Conservation (phyloP, 2,797 vertebrate species). For the Phrynocephalus guinanensis region DNA sequence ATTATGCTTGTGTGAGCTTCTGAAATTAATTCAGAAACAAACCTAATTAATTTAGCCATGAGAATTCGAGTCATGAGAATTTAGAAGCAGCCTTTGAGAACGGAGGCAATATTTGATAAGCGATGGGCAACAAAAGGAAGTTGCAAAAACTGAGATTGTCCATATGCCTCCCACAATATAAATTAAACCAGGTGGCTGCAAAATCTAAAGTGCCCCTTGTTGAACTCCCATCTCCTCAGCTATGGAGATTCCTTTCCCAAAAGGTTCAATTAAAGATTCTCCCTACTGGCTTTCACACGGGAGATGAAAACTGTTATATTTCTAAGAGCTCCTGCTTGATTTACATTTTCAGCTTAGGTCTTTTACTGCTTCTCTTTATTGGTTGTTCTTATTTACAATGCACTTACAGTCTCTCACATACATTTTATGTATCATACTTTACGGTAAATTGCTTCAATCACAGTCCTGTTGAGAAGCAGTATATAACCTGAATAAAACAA, state of each 20-base stretch:
- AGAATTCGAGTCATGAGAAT: not conserved
- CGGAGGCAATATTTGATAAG: not conserved
- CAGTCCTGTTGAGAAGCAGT: not conserved
- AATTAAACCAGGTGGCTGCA: not conserved
- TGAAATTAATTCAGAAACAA: not conserved
- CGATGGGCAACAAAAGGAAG: not conserved
- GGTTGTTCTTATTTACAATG: not conserved
- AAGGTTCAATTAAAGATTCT: not conserved
- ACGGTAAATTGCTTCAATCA: not conserved
- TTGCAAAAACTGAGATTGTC: not conserved
- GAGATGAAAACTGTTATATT: not conserved
- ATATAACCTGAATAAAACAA: not conserved
- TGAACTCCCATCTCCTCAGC: not conserved
- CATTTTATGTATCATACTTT: not conserved
- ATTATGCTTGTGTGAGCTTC: constrained; percentile 33
- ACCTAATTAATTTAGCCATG: not conserved
- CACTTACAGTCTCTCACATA: not conserved
- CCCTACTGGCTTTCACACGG: not conserved
- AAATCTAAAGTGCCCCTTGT: not conserved
- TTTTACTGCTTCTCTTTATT: not conserved
- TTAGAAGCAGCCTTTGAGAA: not conserved
- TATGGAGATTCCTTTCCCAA: not conserved
- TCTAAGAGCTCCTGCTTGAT: not conserved
- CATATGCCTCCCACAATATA: not conserved
- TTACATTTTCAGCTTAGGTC: not conserved